These are phyloP conservation scores for Teleopsis dalmanni DNA, from an alignment of 1,140 invertebrate species.

Conservation along the genomic window DNA sequence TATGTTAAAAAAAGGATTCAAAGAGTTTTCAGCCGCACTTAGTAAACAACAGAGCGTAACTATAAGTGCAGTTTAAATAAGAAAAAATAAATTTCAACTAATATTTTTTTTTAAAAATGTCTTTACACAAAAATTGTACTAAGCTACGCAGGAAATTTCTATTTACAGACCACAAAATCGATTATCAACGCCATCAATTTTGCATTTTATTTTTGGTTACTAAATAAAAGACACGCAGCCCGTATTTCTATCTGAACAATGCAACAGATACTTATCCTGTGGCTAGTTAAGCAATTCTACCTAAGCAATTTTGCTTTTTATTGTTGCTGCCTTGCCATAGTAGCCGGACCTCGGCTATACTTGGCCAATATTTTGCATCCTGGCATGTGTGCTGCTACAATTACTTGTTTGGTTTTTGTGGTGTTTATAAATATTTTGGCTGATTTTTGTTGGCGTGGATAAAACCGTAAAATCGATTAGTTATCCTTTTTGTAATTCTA, in stretches of 20 bases:
- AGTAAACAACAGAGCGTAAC: background rate
- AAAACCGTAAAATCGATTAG: too few relatives aligned
- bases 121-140: background rate
- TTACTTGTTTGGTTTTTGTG: slow-evolving; percentile 17
- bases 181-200: slow-evolving; percentile 30
- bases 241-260: background rate
- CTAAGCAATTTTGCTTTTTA: too few relatives aligned
- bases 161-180: slow-evolving; percentile 35
- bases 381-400: background rate
- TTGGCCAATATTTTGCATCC: too few relatives aligned
- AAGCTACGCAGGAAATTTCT: background rate
- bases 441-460: slow-evolving; percentile 1
- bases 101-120: background rate
- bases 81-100: background rate
- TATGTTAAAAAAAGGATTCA: slow-evolving; percentile 6
- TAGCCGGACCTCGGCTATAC: too few relatives aligned
- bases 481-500: too few relatives aligned
- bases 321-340: too few relatives aligned
- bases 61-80: background rate
- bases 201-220: background rate
- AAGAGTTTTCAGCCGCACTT: slow-evolving; percentile 3
- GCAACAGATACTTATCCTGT: background rate
- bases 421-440: slow-evolving; percentile 21
- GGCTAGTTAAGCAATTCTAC: background rate
- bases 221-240: background rate